Evolutionary conservation across 1,140 invertebrate species (phyloP).

Genomic region (Antheraea pernyi): DNA sequence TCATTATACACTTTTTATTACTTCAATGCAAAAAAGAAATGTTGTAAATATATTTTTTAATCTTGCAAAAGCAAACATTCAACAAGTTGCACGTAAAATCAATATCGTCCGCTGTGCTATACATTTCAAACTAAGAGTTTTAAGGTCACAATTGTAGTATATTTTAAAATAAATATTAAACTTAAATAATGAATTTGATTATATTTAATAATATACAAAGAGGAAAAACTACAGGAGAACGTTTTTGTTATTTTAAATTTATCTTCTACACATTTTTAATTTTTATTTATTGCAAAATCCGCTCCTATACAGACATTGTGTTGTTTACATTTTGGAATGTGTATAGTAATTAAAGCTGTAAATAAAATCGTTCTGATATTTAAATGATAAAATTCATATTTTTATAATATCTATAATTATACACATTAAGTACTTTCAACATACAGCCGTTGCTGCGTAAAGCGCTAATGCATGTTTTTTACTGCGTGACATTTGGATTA

Average conservation of each 20-base stretch:
- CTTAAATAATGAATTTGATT: background rate
- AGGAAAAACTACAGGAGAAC: no score
- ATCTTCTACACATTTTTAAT: no score
- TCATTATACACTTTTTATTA: no score
- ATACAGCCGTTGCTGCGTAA: slow-evolving; percentile 25
- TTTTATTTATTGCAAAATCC: no score
- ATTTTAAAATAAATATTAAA: background rate
- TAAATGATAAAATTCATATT: background rate
- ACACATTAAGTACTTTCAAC: slow-evolving; percentile 2
- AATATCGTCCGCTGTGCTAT: slow-evolving; percentile 23
- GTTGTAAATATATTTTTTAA: background rate
- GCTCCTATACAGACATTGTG: no score
- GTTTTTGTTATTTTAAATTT: no score
- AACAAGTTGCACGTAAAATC: slow-evolving; percentile 47
- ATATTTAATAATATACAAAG: background rate
- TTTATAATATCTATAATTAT: background rate
- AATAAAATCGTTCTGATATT: no score
- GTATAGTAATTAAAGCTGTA: no score
- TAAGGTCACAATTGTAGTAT: slow-evolving; percentile 5
- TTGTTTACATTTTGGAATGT: no score
- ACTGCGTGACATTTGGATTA: slow-evolving; percentile 70
- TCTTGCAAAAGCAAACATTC: slow-evolving; percentile 37
- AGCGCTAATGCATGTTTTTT: slow-evolving; percentile 70
- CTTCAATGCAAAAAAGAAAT: no score
- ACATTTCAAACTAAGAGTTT: background rate